Base-by-base conservation (phyloP, 2,888 invertebrate genomes). In the Hermodice carunculata region DNA sequence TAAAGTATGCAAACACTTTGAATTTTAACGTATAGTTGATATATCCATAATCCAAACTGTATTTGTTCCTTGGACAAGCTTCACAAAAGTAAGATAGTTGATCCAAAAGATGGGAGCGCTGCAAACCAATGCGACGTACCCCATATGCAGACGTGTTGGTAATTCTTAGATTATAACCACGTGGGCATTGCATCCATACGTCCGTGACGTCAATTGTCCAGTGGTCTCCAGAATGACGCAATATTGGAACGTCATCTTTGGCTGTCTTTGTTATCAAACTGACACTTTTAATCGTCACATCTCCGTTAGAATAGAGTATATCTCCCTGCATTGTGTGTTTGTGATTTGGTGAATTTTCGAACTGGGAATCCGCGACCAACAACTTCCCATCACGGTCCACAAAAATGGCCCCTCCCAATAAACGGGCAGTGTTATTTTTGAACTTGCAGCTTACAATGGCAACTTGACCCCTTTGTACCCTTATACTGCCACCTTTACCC, bases 81-180 rank as follows among this genome's bases (percentile, higher is more conserved):
- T 73, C 70, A 49, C 73, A 73, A 61, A 72, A 73, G 54, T 73
- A 73, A 8, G 71, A 69, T 42, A 73, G 56, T 59, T 73, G 73
- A 48, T 73, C 73, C 0, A 73, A 59, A 8, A 58, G 26, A 57
- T 65, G 59, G 26, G 70, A 68, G 11, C 71, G 40, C 24, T 65
- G 40, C 31, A 73, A 56, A 2, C 73, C 73, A 6, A 48, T n/a
- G 1, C 29, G 42, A 17, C 40, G 29, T 3, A 73, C 71, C 1
- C 73, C 73, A 43, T 73, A 73, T 6, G 73, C 71, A n/a, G 71
- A 73, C 1, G 73, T 64, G 34, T 73, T 73, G 22, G 69, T 73
- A 40, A 67, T 49, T 22, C 73, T 46, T 29, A 73, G 61, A 44
- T 73, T 64, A 48, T 64, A 73, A 24, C 64, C 66, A 1, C 69